phyloP scores from a whole-genome alignment of 2,113 vertebrate genomes.

The Pandion haliaetus region DNA sequence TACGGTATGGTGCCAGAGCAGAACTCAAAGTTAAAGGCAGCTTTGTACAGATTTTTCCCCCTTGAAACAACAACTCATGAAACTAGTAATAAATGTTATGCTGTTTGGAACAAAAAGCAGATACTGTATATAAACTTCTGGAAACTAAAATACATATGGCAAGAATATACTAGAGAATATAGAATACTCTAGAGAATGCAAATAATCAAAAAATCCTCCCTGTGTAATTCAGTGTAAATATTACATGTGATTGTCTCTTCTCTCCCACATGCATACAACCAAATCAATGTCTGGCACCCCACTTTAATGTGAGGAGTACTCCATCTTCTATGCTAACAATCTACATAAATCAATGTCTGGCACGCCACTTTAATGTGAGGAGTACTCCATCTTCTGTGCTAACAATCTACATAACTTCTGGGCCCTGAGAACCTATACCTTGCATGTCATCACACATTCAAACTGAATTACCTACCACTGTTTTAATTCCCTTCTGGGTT shows the following conservation, averaged over 20 bases:
- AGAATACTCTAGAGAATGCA: background rate
- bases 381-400: background rate
- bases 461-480: background rate
- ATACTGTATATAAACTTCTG: slow-evolving; percentile 27
- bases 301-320: background rate
- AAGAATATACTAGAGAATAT: background rate
- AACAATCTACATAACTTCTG: background rate
- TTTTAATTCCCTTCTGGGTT: background rate
- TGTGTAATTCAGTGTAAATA: background rate
- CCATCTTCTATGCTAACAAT: background rate
- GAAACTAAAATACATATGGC: slow-evolving; percentile 16
- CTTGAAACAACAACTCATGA: background rate
- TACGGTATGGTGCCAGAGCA: background rate
- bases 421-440: background rate
- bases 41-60: background rate
- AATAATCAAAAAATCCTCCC: background rate
- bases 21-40: background rate
- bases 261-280: background rate
- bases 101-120: background rate
- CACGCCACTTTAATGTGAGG: background rate
- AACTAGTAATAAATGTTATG: background rate
- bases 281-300: background rate
- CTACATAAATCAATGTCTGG: background rate
- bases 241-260: background rate
- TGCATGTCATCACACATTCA: background rate